Evolutionary conservation across 2,113 vertebrate genomes (phyloP).

Genomic region (Alligator mississippiensis): DNA sequence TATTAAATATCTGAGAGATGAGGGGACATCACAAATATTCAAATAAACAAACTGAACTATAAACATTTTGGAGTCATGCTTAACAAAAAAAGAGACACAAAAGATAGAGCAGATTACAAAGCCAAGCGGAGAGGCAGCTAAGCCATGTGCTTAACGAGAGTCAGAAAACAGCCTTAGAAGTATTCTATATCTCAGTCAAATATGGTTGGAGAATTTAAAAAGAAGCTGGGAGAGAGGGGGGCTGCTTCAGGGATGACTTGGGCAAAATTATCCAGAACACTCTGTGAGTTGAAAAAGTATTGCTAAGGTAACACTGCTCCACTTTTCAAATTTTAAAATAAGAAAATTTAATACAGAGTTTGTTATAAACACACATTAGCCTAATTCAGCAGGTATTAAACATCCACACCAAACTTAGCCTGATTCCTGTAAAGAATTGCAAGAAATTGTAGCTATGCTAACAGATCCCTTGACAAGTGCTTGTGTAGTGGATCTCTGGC

Average conservation of each 20-base stretch:
- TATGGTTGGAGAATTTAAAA: slow-evolving; percentile 9
- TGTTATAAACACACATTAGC: neutral
- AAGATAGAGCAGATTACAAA: slow-evolving; percentile 19
- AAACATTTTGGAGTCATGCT: slow-evolving; percentile 36
- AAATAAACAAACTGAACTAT: neutral
- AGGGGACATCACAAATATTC: slow-evolving; percentile 49
- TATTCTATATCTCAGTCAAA: slow-evolving; percentile 6
- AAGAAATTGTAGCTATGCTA: neutral
- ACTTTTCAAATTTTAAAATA: neutral
- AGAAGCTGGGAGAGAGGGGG: neutral
- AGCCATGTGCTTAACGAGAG: neutral
- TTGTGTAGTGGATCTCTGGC: neutral
- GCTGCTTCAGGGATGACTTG: neutral
- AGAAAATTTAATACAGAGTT: neutral
- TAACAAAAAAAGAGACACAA: neutral
- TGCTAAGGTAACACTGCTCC: neutral
- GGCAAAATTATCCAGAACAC: neutral
- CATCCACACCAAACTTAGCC: neutral
- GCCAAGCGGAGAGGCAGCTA: neutral
- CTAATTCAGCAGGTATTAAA: neutral
- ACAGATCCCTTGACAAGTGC: neutral
- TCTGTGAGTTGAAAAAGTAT: neutral
- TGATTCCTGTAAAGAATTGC: neutral
- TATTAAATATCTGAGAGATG: slow-evolving; percentile 61
- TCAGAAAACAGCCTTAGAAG: neutral